A percentile compares a stretch with the other conserved stretches of the same genome.
Conservation (phyloP, 2,797 vertebrate genomes). For the Apodemus agrarius region DNA sequence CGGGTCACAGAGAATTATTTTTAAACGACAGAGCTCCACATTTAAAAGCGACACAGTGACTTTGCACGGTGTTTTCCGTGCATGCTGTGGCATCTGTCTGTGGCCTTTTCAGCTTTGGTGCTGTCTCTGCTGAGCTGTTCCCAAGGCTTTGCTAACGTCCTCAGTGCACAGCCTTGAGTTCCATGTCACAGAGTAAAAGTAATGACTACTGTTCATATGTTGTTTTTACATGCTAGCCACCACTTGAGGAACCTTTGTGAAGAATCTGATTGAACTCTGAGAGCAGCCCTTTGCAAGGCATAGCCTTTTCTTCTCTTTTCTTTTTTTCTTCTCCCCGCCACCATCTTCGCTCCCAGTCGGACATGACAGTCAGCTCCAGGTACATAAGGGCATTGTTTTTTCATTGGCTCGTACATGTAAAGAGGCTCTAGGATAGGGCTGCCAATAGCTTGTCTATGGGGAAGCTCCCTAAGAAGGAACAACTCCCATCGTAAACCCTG, state of each 20-base stretch:
- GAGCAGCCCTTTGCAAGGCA: background rate
- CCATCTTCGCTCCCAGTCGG: too few species aligned
- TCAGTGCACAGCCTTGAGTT: background rate
- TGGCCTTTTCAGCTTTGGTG: background rate
- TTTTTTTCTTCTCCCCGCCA: too few species aligned
- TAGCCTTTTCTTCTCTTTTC: background rate
- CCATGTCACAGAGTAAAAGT: constrained; percentile 16
- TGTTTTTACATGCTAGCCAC: background rate
- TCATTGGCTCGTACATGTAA: background rate
- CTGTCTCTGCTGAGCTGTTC: background rate
- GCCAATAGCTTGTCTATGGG: background rate
- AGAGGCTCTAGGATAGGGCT: background rate
- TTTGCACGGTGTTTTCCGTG: background rate
- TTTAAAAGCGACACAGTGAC: background rate
- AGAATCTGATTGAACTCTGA: background rate
- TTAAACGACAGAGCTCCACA: background rate
- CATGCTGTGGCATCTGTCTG: background rate
- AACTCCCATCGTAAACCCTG: background rate
- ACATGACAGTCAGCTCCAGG: too few species aligned
- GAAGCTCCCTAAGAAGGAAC: background rate
- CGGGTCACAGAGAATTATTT: background rate
- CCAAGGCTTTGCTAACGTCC: background rate
- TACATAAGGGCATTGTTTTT: too few species aligned
- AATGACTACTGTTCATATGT: background rate
- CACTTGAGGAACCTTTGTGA: background rate